Evolutionary conservation across 2,113 vertebrate species (phyloP).

Genomic region (Podiceps cristatus): DNA sequence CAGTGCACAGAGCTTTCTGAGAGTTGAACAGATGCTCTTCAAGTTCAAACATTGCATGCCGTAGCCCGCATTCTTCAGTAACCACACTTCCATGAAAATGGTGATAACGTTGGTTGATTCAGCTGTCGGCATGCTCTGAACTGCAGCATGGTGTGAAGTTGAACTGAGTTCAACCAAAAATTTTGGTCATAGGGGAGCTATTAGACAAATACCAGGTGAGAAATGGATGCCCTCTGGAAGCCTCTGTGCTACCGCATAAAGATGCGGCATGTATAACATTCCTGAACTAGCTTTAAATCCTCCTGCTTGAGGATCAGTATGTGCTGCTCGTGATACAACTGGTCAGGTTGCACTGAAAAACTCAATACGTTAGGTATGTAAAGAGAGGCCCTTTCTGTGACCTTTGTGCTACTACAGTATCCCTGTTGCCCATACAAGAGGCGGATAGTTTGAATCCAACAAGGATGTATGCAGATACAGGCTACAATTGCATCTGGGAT

Average conservation of each 20-base stretch:
- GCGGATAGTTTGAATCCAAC: background rate
- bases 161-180: background rate
- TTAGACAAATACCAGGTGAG: background rate
- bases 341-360: background rate
- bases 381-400: background rate
- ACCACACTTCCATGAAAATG: background rate
- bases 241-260: background rate
- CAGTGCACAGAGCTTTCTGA: background rate
- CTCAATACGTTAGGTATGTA: background rate
- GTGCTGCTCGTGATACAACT: background rate
- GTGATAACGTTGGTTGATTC: background rate
- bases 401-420: background rate
- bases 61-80: background rate
- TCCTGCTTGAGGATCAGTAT: background rate
- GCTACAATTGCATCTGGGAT: background rate
- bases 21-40: background rate
- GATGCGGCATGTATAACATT: background rate
- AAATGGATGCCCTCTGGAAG: background rate
- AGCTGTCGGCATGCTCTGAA: background rate
- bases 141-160: background rate
- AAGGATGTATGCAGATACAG: background rate
- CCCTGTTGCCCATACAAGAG: background rate
- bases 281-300: background rate
- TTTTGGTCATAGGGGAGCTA: background rate
- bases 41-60: background rate